Conservation (phyloP, 1,140 invertebrate species). For the Drosophila kohkoa region DNA sequence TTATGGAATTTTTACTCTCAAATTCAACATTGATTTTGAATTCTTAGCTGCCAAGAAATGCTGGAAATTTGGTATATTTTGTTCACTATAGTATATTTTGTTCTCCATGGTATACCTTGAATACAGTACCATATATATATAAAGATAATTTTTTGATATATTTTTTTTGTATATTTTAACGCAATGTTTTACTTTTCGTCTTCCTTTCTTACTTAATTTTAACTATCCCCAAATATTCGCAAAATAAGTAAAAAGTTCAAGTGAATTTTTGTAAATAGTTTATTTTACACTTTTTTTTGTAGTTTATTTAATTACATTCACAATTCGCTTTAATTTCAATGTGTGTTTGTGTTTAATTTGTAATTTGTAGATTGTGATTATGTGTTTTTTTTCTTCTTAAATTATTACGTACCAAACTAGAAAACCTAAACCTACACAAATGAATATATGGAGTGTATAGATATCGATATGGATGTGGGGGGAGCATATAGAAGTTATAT, state of each 20-base stretch:
- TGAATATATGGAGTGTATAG: slow-evolving; percentile 59
- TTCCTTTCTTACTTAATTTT: too few relatives aligned
- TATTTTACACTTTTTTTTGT: slow-evolving; percentile 50
- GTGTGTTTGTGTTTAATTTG: slow-evolving; percentile 26
- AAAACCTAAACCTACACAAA: slow-evolving; percentile 80
- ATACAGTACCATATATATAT: too few relatives aligned
- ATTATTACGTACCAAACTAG: slow-evolving; percentile 68
- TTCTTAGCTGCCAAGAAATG: too few relatives aligned
- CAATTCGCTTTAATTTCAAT: slow-evolving; percentile 23
- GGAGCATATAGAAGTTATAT: background rate
- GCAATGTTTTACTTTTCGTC: too few relatives aligned
- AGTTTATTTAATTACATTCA: slow-evolving; percentile 46
- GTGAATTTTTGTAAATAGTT: slow-evolving; percentile 32
- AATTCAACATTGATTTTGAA: too few relatives aligned
- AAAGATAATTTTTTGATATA: too few relatives aligned
- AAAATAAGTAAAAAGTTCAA: background rate
- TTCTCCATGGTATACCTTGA: too few relatives aligned
- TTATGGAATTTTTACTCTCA: too few relatives aligned
- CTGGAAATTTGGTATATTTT: too few relatives aligned
- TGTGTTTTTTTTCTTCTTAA: slow-evolving; percentile 31
- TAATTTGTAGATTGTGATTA: slow-evolving; percentile 44
- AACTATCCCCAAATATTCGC: too few relatives aligned
- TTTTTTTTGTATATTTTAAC: too few relatives aligned
- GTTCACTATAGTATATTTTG: too few relatives aligned
- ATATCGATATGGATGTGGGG: slow-evolving; percentile 30